Evolutionary conservation across 2,888 invertebrate species (phyloP), one percentile per base, ranked within the genome.

Genomic region (Augochlorella aurata): DNA sequence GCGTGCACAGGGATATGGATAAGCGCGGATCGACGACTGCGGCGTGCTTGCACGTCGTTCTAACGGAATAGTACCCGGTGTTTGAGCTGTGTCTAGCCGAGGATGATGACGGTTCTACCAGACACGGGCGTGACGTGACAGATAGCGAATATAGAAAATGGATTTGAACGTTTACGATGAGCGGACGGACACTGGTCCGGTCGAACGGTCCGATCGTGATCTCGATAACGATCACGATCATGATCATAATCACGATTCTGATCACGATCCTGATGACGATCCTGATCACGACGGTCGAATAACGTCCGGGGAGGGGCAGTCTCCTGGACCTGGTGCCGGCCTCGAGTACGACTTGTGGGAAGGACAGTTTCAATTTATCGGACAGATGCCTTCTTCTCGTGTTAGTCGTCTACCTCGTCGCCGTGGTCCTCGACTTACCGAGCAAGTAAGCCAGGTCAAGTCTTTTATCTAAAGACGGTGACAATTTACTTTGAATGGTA

Each of bases 261-360:
- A 49, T 49, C 49, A 14, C 8, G 58, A 58, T 8, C 58, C 14
- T 8, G 24, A 58, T 24, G 24, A 24, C 16, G 58, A 58, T 63
- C 63, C 24, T 9, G 83, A 86, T 77, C 84, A 84, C 49, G 83
- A 84, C 70, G 82, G 72, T 73, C 85, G 83, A 74, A 69, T 69
- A 65, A 77, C 67, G 76, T 83, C 88, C 83, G 87, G 88, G 80
- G 88, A 88, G 79, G 88, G 88, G 74, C 82, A 69, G 61, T 83
- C 87, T 29, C 83, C 87, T 74, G 85, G 82, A 67, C 90, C 86
- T 94, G 83, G 95, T 94, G 91, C 96, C 90, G 97, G 97, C 91
- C 94, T 97, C 94, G 97, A 97, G 93, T 97, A 97, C 93, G 97
- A 97, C 92, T 96, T 97, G 96, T 97, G 97, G 97, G 97, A 97